phyloP scores from a whole-genome alignment of 2,888 invertebrate genomes.

The Chrysolina haemoptera region DNA sequence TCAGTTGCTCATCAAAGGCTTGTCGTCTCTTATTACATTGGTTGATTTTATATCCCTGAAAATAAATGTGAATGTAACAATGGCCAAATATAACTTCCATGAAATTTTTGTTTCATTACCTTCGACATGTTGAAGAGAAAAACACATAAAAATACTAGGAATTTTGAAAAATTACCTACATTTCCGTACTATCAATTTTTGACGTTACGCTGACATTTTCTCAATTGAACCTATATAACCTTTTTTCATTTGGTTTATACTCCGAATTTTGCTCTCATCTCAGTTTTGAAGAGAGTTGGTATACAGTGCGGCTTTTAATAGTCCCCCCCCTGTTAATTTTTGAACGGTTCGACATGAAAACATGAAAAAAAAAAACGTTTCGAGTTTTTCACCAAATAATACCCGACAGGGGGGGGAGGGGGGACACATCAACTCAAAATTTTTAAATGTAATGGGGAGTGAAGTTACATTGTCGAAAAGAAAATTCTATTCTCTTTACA shows the following conservation, averaged over 20 bases:
- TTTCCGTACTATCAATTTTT: conserved; percentile 24
- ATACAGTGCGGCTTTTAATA: too few relatives aligned
- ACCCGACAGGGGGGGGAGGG: too few relatives aligned
- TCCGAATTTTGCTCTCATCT: not conserved
- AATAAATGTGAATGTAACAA: not conserved
- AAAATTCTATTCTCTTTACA: too few relatives aligned
- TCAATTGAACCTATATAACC: not conserved
- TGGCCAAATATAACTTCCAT: not conserved
- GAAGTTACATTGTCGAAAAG: too few relatives aligned
- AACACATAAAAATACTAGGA: not conserved
- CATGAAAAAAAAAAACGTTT: too few relatives aligned
- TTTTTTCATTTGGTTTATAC: not conserved
- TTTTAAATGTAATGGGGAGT: too few relatives aligned
- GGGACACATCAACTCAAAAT: too few relatives aligned
- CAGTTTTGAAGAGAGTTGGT: too few relatives aligned
- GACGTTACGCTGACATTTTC: conserved; percentile 27
- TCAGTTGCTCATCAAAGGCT: conserved; percentile 1
- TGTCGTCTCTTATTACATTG: not conserved
- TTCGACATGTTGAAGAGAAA: conserved; percentile 22
- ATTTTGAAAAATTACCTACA: conserved; percentile 23
- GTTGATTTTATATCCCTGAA: conserved; percentile 20
- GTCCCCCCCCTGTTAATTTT: too few relatives aligned
- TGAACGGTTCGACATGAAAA: too few relatives aligned
- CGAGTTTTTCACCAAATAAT: too few relatives aligned
- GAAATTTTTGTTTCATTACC: not conserved